Conservation (phyloP, 2,888 invertebrate genomes). For the Aleiodes leptofemur region DNA sequence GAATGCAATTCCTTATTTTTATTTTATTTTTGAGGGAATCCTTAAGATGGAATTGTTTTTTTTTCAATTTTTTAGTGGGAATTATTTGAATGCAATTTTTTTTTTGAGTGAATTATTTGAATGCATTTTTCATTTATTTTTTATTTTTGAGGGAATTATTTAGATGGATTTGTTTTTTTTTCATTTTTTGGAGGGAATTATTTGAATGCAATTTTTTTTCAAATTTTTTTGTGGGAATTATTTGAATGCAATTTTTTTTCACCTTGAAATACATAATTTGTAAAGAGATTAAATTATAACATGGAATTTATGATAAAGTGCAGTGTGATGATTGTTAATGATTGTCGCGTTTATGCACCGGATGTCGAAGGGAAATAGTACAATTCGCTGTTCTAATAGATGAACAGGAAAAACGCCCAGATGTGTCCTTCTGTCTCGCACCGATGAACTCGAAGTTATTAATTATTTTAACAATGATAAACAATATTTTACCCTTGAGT, state of each 20-base stretch:
- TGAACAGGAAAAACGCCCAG: slow-evolving; percentile 2
- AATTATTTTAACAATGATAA: not conserved
- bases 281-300: not conserved
- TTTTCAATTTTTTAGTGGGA: too few relatives aligned
- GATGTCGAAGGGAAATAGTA: not conserved
- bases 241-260: not conserved
- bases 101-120: too few relatives aligned
- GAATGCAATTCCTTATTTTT: too few relatives aligned
- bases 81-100: too few relatives aligned
- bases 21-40: too few relatives aligned
- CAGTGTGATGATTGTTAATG: not conserved
- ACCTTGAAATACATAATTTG: slow-evolving; percentile 12
- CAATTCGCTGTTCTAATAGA: not conserved
- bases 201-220: too few relatives aligned
- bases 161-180: too few relatives aligned
- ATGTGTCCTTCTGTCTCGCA: slow-evolving; percentile 5
- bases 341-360: not conserved
- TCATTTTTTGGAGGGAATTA: too few relatives aligned
- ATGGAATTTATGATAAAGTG: not conserved
- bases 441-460: not conserved
- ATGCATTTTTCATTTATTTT: too few relatives aligned
- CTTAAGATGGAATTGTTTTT: too few relatives aligned
- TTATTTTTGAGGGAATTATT: too few relatives aligned
- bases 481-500: not conserved
- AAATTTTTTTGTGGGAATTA: not conserved